phyloP scores from a whole-genome alignment of 2,888 invertebrate species.

The Coelopa pilipes region DNA sequence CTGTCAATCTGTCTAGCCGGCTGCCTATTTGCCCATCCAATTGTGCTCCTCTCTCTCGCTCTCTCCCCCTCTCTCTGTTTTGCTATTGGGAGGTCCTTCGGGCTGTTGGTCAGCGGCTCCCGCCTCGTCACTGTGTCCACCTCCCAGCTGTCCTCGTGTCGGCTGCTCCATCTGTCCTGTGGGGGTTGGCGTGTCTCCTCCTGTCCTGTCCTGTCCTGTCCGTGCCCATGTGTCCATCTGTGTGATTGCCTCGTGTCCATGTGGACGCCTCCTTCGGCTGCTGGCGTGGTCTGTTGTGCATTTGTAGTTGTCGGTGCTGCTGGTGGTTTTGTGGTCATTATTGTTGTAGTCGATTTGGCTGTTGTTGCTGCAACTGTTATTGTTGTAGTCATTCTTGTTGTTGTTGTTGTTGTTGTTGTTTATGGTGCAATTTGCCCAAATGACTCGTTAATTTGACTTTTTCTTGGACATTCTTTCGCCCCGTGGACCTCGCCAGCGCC shows the following conservation, averaged over 20 bases:
- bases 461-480: slow-evolving; percentile 33
- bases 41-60: too few relatives aligned
- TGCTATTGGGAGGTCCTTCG: not conserved
- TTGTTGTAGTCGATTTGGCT: too few relatives aligned
- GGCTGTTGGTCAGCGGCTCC: not conserved
- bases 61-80: too few relatives aligned
- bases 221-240: not conserved
- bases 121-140: too few relatives aligned
- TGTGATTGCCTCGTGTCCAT: not conserved
- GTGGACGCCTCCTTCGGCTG: not conserved
- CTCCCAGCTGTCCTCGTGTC: too few relatives aligned
- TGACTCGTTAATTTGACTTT: slow-evolving; percentile 60
- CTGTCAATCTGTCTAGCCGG: not conserved
- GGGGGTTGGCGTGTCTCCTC: not conserved
- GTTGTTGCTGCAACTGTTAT: too few relatives aligned
- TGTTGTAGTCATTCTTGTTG: too few relatives aligned
- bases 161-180: not conserved
- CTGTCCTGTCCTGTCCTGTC: not conserved
- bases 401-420: not conserved
- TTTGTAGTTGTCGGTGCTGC: slow-evolving; percentile 15
- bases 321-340: too few relatives aligned
- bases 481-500: not conserved
- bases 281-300: not conserved
- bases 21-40: too few relatives aligned
- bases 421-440: slow-evolving; percentile 57